phyloP scores from a whole-genome alignment of 1,140 invertebrate genomes.

The Hylyphantes graminicola region DNA sequence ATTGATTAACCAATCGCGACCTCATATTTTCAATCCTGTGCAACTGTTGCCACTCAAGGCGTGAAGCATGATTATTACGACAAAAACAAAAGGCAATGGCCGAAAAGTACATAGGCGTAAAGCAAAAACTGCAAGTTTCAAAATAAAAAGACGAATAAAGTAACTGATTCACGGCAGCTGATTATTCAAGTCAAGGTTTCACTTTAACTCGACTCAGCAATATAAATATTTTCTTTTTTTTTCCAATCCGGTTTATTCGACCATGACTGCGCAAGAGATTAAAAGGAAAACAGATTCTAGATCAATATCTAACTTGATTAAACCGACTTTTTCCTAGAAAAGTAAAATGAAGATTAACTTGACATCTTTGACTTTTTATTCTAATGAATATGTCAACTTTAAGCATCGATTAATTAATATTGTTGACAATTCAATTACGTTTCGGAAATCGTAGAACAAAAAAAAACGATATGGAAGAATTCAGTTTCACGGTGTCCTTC shows the following conservation, averaged over 20 bases:
- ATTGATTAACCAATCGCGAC: not conserved
- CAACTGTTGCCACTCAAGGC: not conserved
- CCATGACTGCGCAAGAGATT: conserved; percentile 36
- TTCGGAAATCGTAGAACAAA: no score
- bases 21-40: not conserved
- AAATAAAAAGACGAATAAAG: not conserved
- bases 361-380: no score
- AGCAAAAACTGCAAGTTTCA: not conserved
- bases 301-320: not conserved
- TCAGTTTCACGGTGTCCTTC: no score
- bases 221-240: conserved; percentile 1
- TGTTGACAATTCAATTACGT: no score
- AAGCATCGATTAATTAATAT: no score
- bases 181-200: conserved; percentile 53
- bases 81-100: not conserved
- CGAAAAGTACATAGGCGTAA: not conserved
- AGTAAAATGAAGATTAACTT: no score
- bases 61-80: not conserved
- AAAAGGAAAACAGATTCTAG: conserved; percentile 26
- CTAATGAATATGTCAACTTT: no score
- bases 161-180: conserved; percentile 43
- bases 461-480: no score
- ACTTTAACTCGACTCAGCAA: not conserved
- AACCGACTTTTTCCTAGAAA: no score
- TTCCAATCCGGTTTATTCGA: conserved; percentile 38